Percentiles rank a stretch among this genome's conserved stretches.
phyloP scores from a whole-genome alignment of 1,140 invertebrate species.

The Monochamus saltuarius region DNA sequence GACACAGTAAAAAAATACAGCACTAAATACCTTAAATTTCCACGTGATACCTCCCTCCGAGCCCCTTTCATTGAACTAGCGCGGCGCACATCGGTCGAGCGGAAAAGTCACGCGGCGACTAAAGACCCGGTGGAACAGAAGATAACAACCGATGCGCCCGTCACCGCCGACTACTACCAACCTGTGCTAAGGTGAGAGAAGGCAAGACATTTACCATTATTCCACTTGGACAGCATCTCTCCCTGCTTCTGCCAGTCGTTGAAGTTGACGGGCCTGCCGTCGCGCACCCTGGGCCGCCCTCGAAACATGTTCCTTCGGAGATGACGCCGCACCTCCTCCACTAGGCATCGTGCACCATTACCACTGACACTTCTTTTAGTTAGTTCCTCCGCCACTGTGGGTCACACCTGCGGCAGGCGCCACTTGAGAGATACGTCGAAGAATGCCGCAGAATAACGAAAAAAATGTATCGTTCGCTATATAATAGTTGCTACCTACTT shows the following conservation, averaged over 20 bases:
- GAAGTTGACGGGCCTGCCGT: conserved; percentile 42
- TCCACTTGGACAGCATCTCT: conserved; percentile 46
- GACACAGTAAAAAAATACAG: too few relatives aligned
- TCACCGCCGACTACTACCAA: too few relatives aligned
- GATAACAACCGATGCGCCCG: too few relatives aligned
- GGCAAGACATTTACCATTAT: conserved; percentile 43
- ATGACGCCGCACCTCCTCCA: conserved; percentile 1
- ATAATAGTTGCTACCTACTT: too few relatives aligned
- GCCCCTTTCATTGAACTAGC: too few relatives aligned
- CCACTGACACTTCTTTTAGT: conserved; percentile 24
- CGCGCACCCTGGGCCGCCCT: conserved; percentile 34
- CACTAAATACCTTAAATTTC: too few relatives aligned
- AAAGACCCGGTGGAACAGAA: too few relatives aligned
- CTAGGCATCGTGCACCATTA: conserved; percentile 9
- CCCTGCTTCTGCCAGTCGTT: conserved; percentile 48
- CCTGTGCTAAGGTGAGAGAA: too few relatives aligned
- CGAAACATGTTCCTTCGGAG: conserved; percentile 5
- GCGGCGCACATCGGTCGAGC: too few relatives aligned
- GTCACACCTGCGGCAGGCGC: not conserved
- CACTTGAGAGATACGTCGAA: not conserved
- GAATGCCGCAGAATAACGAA: not conserved
- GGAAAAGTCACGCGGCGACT: too few relatives aligned
- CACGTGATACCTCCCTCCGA: too few relatives aligned
- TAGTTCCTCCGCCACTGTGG: conserved; percentile 2
- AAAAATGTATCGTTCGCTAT: too few relatives aligned